Evolutionary conservation across 1,140 invertebrate genomes (phyloP), one percentile per base, ranked within the genome.

Genomic region (Zaprionus kolodkinae): DNA sequence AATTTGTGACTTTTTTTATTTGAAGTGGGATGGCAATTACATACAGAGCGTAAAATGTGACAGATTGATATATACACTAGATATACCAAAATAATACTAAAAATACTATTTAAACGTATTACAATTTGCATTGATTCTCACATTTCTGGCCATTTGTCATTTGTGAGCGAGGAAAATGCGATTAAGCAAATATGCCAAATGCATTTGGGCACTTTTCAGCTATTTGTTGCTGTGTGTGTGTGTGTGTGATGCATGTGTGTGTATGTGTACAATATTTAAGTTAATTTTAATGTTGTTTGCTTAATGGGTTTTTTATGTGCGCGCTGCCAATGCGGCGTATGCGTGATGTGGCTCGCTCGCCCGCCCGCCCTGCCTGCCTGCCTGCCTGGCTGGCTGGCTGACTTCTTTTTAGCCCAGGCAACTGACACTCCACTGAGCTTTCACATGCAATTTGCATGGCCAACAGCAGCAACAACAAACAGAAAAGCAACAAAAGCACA

Each of bases 301-400:
- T 88, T 86, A 86, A 86, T 86, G 83, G 84, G 48, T 66, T 86
- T 86, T 87, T 83, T 80, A 83, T 87, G 84, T 87, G 86, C 62
- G 76, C 33, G 17, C 38, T 59, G 50, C 30, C 74, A 57, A 84
- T 40, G 60, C 54, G 78, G 61, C 78, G 76, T 73, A 76, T 79
- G 69, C 54, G 74, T 76, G 73, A 76, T 78, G 43, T 21, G 45
- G 33, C 45, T 3, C 0, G 36, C 36, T 11, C 1, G 36, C 0
- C 36, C n/a, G 38, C 21, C 2, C 21, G 2, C 2, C 13, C 38
- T 21, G 21, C 21, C 21, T 21, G 21, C 21, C 21, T 21, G 21
- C 13, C 38, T 21, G 21, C 21, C 21, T 21, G 21, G 1, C 21
- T 21, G 21, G 5, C 38, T 40, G 5, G 7, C 36, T 5, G 59